Evolutionary conservation across 2,113 vertebrate species (phyloP), one percentile per base, ranked within the genome.

Genomic region (Conger conger): DNA sequence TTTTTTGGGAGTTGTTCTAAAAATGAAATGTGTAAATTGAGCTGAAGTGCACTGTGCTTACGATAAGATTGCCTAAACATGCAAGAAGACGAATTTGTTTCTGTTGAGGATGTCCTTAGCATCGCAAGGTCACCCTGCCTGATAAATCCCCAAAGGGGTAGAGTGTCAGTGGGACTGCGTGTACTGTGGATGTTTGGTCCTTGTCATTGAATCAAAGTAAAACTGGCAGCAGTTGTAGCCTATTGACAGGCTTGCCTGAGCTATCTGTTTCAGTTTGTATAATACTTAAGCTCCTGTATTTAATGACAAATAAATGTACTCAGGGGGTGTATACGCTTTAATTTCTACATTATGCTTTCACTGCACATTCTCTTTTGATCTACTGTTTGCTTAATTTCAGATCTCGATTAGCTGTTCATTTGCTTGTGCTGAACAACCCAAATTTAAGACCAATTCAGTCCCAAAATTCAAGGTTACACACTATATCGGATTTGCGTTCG

Each of bases 81-180:
- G 76, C 77, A 20, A 16, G 73, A 53, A 81, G 63, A 40, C 63
- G 30, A 54, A 76, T 87, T 23, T 30, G 78, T 87, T 53, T 37
- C 38, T 79, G 81, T 85, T 87, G 87, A 45, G 36, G 86, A 76
- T 87, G 87, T 91, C 88, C 88, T 86, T 92, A 83, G 5, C 68
- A 76, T 40, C 18, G 86, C 68, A 89, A 88, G 87, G 88, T 87
- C 86, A 90, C 90, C 83, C 79, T 84, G 36, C 87, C 79, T 84
- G 35, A 82, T 79, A 78, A 85, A 87, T 89, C 79, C 50, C 84
- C 54, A 86, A 82, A 57, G 84, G 68, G 54, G 87, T 86, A 87
- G 30, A 50, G 30, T 73, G 37, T n/a, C 38, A n/a, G 76, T 84
- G 37, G 77, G 42, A 8, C 79, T 45, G 42, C 76, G 33, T 84